phyloP scores from a whole-genome alignment of 2,888 invertebrate genomes.

The Eurois occulta region DNA sequence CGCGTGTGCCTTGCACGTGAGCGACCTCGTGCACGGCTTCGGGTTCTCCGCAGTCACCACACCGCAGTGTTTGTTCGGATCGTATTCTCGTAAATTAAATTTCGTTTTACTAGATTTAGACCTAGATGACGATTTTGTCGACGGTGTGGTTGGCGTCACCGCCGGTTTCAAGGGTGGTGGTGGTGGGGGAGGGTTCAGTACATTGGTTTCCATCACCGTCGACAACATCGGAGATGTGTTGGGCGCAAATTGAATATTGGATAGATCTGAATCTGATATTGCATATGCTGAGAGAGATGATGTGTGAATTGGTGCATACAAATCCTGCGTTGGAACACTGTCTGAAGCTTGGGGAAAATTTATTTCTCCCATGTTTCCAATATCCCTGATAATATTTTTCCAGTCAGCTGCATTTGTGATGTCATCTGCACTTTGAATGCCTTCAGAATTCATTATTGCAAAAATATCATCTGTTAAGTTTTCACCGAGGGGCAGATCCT shows the following conservation, averaged over 20 bases:
- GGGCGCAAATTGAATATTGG: constrained; percentile 83
- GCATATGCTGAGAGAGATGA: constrained; percentile 78
- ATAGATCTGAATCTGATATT: constrained; percentile 81
- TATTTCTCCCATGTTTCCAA: constrained; percentile 87
- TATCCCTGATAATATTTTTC: constrained; percentile 89
- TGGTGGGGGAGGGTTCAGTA: constrained; percentile 47
- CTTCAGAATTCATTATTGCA: constrained; percentile 89
- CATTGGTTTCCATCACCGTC: constrained; percentile 73
- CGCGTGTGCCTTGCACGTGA: constrained; percentile 93
- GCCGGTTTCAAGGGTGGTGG: constrained; percentile 65
- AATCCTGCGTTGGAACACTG: constrained; percentile 78
- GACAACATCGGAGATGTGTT: constrained; percentile 80
- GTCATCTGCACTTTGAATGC: constrained; percentile 88
- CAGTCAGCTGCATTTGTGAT: constrained; percentile 87
- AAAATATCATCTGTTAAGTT: constrained; percentile 88
- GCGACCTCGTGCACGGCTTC: constrained; percentile 94
- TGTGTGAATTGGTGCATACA: constrained; percentile 79
- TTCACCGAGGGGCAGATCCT: constrained; percentile 87
- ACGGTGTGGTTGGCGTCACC: constrained; percentile 74
- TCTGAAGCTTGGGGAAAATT: constrained; percentile 84
- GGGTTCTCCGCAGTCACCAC: constrained; percentile 92
- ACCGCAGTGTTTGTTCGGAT: constrained; percentile 96
- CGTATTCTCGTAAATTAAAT: constrained; percentile 92
- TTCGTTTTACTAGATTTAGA: constrained; percentile 85
- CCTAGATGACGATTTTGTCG: constrained; percentile 77